Percentiles rank a stretch among this genome's conserved stretches.
phyloP scores from a whole-genome alignment of 2,888 invertebrate species.

The Eulithis testata region DNA sequence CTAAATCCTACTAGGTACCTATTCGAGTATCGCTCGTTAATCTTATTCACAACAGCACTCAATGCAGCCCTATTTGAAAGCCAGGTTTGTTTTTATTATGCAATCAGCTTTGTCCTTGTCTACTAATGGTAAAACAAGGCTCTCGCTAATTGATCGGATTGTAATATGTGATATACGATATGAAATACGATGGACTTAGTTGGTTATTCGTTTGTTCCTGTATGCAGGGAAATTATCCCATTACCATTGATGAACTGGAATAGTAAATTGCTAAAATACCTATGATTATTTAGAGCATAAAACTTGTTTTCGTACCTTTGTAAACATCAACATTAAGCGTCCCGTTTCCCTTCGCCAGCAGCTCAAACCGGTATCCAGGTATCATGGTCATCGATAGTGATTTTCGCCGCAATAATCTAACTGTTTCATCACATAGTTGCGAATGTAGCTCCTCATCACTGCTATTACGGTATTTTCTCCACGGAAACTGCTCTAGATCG shows the following conservation, averaged over 20 bases:
- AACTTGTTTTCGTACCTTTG: slow-evolving; percentile 63
- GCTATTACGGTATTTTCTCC: slow-evolving; percentile 68
- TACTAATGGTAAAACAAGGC: background rate
- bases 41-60: background rate
- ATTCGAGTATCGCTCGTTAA: background rate
- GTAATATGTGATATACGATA: background rate
- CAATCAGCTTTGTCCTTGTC: background rate
- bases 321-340: slow-evolving; percentile 77
- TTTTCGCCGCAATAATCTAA: slow-evolving; percentile 77
- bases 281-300: too few species aligned
- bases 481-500: slow-evolving; percentile 70
- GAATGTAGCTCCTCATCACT: slow-evolving; percentile 78
- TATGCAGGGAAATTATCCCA: too few species aligned
- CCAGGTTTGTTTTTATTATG: too few species aligned
- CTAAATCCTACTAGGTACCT: too few species aligned
- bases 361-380: slow-evolving; percentile 79
- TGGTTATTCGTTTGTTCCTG: too few species aligned
- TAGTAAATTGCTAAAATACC: too few species aligned
- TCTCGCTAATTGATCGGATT: background rate
- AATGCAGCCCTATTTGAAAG: background rate
- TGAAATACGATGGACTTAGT: background rate
- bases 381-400: slow-evolving; percentile 77
- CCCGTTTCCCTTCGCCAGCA: slow-evolving; percentile 81
- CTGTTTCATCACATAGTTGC: slow-evolving; percentile 77
- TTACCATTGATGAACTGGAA: too few species aligned